Evolutionary conservation across 2,888 invertebrate genomes (phyloP), one percentile per base, ranked within the genome.

Genomic region (Chamaedrilus cognettii): DNA sequence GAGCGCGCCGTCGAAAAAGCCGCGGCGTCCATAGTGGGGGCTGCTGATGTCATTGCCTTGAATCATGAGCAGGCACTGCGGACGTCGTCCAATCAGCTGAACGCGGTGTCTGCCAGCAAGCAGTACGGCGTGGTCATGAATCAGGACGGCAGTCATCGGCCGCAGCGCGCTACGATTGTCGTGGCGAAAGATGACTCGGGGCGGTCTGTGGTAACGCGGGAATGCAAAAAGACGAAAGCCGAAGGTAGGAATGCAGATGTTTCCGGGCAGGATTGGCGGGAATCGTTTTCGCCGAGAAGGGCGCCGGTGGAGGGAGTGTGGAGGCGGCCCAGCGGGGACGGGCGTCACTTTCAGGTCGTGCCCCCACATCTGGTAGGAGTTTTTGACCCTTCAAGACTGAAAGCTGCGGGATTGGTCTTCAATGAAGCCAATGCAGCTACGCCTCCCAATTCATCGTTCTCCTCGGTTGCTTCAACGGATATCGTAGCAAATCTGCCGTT

Each of bases 311-410:
- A 62, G 32, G 62, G 62, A 11, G 52, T 62, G 0, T 62, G 62
- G 28, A 30, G 62, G 31, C 62, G 62, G 1, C 50, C 50, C n/a
- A 63, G n/a, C 30, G n/a, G n/a, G n/a, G 55, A 50, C 33, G 55
- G 64, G 26, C 26, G 42, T 11, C 59, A 63, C 32, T 19, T 59
- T n/a, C 60, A 64, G 49, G 60, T 68, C 3, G 56, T 68, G 15
- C 64, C 68, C 11, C 64, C 68, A 0, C 60, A 68, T 49, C 35
- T 68, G 11, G 60, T 68, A 15, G 68, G 68, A 15, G 68, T 68
- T 30, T 68, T 65, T 42, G 68, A 68, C 60, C 68, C 68, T 52
- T 11, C 11, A 23, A 52, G 26, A 52, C 26, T 52, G 7, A 7
- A 26, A 19, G 42, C 42, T 15, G 42, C 42, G 19, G 42, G 11